Evolutionary conservation across 2,113 vertebrate genomes (phyloP), one percentile per base, ranked within the genome.

Genomic region (Lophotis ruficrista): DNA sequence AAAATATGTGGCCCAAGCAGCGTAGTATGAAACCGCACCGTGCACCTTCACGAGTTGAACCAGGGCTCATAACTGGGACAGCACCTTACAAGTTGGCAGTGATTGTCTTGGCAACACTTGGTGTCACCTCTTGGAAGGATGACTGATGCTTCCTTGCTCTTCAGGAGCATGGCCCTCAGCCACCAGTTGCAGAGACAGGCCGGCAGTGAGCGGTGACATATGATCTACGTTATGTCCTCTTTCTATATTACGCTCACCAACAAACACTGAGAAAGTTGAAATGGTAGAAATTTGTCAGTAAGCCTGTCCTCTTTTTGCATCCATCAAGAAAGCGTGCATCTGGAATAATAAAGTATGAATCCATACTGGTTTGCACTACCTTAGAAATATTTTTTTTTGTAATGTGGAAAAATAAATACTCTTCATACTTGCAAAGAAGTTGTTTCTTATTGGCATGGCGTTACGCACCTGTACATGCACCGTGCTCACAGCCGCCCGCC

Each of bases 371-470:
- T 19, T 62, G 14, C 10, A 3, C 14, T 35, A 30, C 27, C 22
- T 43, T 54, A 60, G n/a, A 72, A 65, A 27, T 6, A 75, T 56
- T 17, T 20, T 37, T 70, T 17, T 20, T 3, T 7, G 20, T 24
- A 20, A 45, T 31, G 16, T 23, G 12, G 30, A 84, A 45, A 56
- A 66, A 50, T 2, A 41, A 70, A 68, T 30, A 75, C 38, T 68
- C 23, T 14, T 68, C 10, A 9, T 4, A 6, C 1, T 24, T 38
- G 6, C 9, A 65, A 38, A 35, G 13, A 9, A 45, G 31, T 9
- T 2, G 0, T 9, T 86, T 24, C 23, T 24, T 12, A 10, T 14
- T 27, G 19, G n/a, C 9, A 2, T 33, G 16, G 14, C 15, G 6
- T 45, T 2, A 4, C 2, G 1, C 37, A 23, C 41, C 15, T 35